phyloP scores from a whole-genome alignment of 2,888 invertebrate genomes.

The Dendrolimus houi region DNA sequence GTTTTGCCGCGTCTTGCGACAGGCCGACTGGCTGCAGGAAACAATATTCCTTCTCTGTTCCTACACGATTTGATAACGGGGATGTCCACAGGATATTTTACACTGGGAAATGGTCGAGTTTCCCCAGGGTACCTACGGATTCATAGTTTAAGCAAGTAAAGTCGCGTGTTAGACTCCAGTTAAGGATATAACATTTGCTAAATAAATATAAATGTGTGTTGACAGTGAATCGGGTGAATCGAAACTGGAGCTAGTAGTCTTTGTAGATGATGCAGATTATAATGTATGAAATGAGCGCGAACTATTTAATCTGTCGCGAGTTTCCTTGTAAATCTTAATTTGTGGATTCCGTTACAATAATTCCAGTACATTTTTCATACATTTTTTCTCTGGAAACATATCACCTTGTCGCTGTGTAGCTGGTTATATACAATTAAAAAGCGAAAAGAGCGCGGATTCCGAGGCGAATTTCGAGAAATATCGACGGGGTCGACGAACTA shows the following conservation, averaged over 20 bases:
- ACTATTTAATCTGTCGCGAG: constrained; percentile 42
- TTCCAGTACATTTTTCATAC: constrained; percentile 48
- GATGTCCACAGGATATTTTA: too few species aligned
- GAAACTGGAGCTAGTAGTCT: background rate
- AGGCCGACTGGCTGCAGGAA: too few species aligned
- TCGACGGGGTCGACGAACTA: constrained; percentile 69
- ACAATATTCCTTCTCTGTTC: too few species aligned
- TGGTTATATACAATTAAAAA: constrained; percentile 72
- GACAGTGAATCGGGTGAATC: background rate
- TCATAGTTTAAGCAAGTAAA: too few species aligned
- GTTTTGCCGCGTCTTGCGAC: too few species aligned
- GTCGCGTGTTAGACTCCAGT: too few species aligned
- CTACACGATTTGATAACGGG: too few species aligned
- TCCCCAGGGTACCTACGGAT: too few species aligned
- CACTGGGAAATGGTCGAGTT: too few species aligned
- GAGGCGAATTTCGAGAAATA: constrained; percentile 72
- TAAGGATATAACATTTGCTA: too few species aligned
- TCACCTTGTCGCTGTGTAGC: constrained; percentile 64
- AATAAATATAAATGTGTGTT: too few species aligned
- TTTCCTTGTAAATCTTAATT: constrained; percentile 58
- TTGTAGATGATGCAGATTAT: constrained; percentile 19
- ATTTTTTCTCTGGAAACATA: constrained; percentile 63
- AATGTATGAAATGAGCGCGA: constrained; percentile 25
- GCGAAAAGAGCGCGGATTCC: constrained; percentile 70
- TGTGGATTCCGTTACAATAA: constrained; percentile 63